Percentiles rank a stretch among this genome's conserved stretches.
Conservation (phyloP, 2,113 vertebrate species). For the Poecile atricapillus region DNA sequence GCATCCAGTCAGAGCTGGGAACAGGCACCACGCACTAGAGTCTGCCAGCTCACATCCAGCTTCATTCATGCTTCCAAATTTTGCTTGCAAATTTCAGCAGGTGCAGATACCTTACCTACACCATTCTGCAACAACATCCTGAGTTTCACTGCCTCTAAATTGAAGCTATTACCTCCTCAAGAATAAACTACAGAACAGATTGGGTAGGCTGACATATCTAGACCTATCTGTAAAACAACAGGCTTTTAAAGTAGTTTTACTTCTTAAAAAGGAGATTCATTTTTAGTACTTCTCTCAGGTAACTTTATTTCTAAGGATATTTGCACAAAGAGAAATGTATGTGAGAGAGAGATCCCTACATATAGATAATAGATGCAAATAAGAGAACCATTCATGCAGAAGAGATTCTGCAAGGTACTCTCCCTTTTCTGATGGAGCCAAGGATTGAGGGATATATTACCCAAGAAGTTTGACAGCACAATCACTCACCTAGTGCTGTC, state of each 20-base stretch:
- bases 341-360: not conserved
- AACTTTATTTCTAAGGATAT: not conserved
- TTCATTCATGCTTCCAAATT: not conserved
- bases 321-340: not conserved
- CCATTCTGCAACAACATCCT: not conserved
- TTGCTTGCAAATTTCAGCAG: not conserved
- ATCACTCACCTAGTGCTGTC: slow-evolving; percentile 66
- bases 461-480: not conserved
- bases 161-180: not conserved
- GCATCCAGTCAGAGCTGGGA: not conserved
- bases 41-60: not conserved
- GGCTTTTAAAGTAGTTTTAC: not conserved
- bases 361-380: not conserved
- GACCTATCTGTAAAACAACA: not conserved
- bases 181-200: not conserved
- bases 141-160: not conserved
- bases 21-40: not conserved
- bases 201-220: not conserved
- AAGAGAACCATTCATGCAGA: not conserved
- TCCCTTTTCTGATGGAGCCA: not conserved
- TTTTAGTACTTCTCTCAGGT: not conserved
- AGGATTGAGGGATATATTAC: not conserved
- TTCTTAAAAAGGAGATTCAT: not conserved
- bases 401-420: not conserved
- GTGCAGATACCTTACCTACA: not conserved